Evolutionary conservation across 2,113 vertebrate species (phyloP), one percentile per base, ranked within the genome.

Genomic region (Lethenteron camtschaticum): DNA sequence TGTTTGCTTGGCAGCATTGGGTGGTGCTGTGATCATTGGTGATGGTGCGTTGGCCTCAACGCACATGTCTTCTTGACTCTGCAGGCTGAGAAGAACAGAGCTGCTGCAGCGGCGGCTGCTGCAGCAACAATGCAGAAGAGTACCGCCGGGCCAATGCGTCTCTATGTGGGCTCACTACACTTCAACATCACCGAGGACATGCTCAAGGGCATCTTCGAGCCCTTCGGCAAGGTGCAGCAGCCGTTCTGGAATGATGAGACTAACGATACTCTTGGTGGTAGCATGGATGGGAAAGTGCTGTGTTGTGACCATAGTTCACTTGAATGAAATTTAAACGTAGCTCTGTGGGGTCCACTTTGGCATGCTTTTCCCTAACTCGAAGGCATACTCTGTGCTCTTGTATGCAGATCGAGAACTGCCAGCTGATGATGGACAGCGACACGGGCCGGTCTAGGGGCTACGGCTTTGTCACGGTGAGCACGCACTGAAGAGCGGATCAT

Each of bases 121-220:
- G 77, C 78, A 13, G 79, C 68, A 73, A 77, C 74, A 68, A 71
- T 79, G 12, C 79, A 79, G 71, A 79, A 78, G 56, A 76, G 77
- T 10, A 75, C 68, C 24, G 71, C 72, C 4, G 78, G 80, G 1
- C 80, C 77, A 18, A 70, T 76, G 75, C 68, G 75, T 18, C 76
- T 80, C n/a, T 79, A 70, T 5, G 78, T 80, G 16, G 80, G 78
- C 11, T 78, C 77, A 14, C 72, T 81, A 4, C 80, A 80, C 70
- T 78, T 76, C 70, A 78, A 75, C 57, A 80, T 81, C 71, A 79
- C 79, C 1, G 78, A 80, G 71, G 78, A 80, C 68, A 80, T 81
- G 78, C 77, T 82, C 16, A 68, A 74, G 2, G 79, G 78, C 68
- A 81, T 81, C 73, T 80, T 80, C 72, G 79, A 81, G 69, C 79